These are phyloP conservation scores for Silurus meridionalis DNA, from an alignment of 2,113 vertebrate species.

Conservation along the genomic window DNA sequence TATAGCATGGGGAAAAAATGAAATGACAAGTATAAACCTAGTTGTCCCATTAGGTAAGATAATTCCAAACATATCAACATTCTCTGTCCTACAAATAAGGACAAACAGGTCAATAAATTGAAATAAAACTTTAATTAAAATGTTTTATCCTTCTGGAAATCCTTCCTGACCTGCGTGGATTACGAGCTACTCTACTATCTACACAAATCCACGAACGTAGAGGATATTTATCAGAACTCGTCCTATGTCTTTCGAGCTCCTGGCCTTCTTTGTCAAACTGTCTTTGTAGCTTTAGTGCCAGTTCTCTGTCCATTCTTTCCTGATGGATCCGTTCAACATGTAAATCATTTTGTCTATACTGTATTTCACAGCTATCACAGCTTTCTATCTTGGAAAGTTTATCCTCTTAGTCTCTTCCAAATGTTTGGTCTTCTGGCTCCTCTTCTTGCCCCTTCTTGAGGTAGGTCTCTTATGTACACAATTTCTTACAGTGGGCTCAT, in stretches of 20 bases:
- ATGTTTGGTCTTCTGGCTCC: constrained; percentile 90
- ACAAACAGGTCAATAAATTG: neutral
- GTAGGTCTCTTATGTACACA: constrained; percentile 63
- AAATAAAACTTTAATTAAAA: constrained; percentile 52
- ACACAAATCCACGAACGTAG: constrained; percentile 83
- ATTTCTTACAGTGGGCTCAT: constrained; percentile 53
- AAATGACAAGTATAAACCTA: neutral
- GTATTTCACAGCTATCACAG: constrained; percentile 54
- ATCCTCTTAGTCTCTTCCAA: constrained; percentile 74
- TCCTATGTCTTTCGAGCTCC: constrained; percentile 68
- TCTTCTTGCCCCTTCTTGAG: constrained; percentile 79
- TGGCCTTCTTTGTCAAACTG: constrained; percentile 82
- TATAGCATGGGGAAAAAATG: neutral
- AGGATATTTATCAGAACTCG: constrained; percentile 79
- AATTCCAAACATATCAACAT: neutral
- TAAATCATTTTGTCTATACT: constrained; percentile 51
- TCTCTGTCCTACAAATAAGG: neutral
- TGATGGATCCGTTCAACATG: constrained; percentile 74
- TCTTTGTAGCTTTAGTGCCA: constrained; percentile 84
- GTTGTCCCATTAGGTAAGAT: neutral
- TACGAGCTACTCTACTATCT: constrained; percentile 61
- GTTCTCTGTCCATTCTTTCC: constrained; percentile 80
- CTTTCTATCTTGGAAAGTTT: constrained; percentile 71
- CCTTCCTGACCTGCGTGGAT: constrained; percentile 68
- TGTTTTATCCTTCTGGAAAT: constrained; percentile 63